Percentiles rank a stretch among this genome's conserved stretches.
Conservation (phyloP, 1,140 invertebrate genomes). For the Drosophila sp. region DNA sequence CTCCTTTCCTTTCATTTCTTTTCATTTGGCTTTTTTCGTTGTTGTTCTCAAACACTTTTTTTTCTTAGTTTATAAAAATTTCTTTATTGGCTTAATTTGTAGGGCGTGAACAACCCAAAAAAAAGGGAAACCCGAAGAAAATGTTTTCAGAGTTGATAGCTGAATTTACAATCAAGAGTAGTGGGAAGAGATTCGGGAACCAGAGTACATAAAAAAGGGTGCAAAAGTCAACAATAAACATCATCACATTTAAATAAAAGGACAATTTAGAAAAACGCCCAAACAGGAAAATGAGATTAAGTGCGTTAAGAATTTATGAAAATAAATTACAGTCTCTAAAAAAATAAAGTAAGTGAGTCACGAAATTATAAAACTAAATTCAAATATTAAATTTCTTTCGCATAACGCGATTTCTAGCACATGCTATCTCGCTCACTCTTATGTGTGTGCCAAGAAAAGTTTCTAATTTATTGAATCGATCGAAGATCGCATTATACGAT, state of each 20-base stretch:
- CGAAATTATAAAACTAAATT: slow-evolving; percentile 14
- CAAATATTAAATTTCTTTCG: too few species aligned
- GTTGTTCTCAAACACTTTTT: slow-evolving; percentile 36
- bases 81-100: slow-evolving; percentile 72
- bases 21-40: slow-evolving; percentile 58
- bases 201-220: slow-evolving; percentile 46
- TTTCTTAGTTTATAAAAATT: slow-evolving; percentile 11
- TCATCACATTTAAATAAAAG: slow-evolving; percentile 56
- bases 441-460: too few species aligned
- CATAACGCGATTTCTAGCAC: too few species aligned
- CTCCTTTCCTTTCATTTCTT: slow-evolving; percentile 31
- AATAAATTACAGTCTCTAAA: background rate
- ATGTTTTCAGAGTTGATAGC: background rate
- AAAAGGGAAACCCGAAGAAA: slow-evolving; percentile 33
- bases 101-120: slow-evolving; percentile 60
- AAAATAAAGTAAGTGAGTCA: background rate
- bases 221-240: slow-evolving; percentile 35
- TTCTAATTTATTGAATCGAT: too few species aligned
- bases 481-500: too few species aligned
- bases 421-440: too few species aligned
- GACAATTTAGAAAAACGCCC: slow-evolving; percentile 53
- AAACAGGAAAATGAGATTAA: slow-evolving; percentile 18
- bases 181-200: background rate
- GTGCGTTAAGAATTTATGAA: slow-evolving; percentile 5
- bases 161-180: slow-evolving; percentile 12